phyloP scores from a whole-genome alignment of 2,113 vertebrate species.

The Lonchura striata region DNA sequence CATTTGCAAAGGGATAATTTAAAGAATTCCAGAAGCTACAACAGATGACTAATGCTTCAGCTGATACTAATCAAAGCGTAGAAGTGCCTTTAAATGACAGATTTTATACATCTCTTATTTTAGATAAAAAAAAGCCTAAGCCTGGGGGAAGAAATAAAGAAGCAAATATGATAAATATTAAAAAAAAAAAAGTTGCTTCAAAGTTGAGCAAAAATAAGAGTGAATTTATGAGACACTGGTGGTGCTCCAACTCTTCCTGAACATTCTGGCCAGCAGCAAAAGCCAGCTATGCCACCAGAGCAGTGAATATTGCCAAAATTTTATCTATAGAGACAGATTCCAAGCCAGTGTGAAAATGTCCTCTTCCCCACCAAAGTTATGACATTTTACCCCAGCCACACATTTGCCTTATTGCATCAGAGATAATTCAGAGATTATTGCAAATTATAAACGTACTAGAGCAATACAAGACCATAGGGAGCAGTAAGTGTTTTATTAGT shows the following conservation, averaged over 20 bases:
- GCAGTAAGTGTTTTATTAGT: slow-evolving; percentile 6
- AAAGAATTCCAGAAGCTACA: background rate
- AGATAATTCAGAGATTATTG: background rate
- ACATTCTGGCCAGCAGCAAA: background rate
- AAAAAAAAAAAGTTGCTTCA: background rate
- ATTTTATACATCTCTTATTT: background rate
- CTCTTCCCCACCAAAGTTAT: background rate
- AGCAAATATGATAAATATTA: background rate
- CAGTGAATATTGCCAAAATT: background rate
- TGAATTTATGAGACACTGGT: background rate
- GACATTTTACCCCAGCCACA: background rate
- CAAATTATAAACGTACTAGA: background rate
- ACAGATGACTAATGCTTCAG: background rate
- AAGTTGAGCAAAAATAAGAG: background rate
- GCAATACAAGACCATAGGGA: background rate
- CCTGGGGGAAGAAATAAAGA: background rate
- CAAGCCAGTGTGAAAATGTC: background rate
- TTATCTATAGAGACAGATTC: background rate
- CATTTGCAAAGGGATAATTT: slow-evolving; percentile 3
- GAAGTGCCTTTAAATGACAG: background rate
- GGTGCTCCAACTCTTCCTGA: background rate
- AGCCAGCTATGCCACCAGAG: background rate
- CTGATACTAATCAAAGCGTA: background rate
- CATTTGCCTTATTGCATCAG: background rate
- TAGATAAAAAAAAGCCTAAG: background rate